These are phyloP conservation scores for Polia nebulosa DNA, from an alignment of 2,888 invertebrate genomes.

Conservation along the genomic window DNA sequence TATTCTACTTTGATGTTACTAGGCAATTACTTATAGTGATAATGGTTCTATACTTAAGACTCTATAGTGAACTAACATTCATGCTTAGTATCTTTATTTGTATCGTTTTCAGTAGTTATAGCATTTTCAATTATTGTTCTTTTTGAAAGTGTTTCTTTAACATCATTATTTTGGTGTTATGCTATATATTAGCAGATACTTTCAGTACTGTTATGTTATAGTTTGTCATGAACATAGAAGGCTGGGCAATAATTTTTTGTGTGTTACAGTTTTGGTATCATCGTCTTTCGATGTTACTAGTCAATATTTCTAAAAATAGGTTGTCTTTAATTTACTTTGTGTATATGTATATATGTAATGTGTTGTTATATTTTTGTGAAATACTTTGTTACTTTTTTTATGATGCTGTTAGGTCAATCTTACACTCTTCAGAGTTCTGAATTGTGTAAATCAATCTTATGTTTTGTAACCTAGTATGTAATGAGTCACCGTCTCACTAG, in stretches of 20 bases:
- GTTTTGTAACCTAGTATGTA: slow-evolving; percentile 37
- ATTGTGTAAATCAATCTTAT: slow-evolving; percentile 25
- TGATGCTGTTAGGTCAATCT: not conserved
- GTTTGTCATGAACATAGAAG: not conserved
- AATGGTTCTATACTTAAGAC: slow-evolving; percentile 1
- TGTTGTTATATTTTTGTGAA: not conserved
- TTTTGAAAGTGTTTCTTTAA: slow-evolving; percentile 14
- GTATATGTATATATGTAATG: not conserved
- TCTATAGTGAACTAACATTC: no score
- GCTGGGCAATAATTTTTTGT: slow-evolving; percentile 10
- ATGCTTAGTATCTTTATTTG: not conserved
- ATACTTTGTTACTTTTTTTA: slow-evolving; percentile 3
- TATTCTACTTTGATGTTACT: not conserved
- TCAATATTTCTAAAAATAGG: not conserved
- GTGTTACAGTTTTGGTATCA: slow-evolving; percentile 9
- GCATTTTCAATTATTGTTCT: not conserved
- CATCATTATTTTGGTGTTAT: not conserved
- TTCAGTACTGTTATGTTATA: not conserved
- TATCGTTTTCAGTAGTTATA: not conserved
- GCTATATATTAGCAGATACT: not conserved
- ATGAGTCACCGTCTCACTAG: slow-evolving; percentile 38
- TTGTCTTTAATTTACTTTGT: slow-evolving; percentile 21
- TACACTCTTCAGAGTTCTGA: not conserved
- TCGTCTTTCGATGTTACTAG: slow-evolving; percentile 13
- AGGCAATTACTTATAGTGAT: not conserved